phyloP scores from a whole-genome alignment of 2,113 vertebrate species.

The Maccullochella peelii region DNA sequence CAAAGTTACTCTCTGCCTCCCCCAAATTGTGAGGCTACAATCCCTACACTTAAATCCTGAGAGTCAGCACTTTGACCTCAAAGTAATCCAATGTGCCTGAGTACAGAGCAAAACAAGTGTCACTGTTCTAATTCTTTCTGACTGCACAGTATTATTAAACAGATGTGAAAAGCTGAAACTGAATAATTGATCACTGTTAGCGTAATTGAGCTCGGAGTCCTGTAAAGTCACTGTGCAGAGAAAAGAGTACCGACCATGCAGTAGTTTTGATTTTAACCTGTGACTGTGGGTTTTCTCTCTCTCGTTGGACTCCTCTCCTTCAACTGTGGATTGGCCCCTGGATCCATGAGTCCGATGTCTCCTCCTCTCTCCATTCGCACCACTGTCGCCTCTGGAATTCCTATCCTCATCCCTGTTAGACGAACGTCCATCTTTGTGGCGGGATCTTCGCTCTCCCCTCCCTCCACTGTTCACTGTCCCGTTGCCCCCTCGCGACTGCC shows the following conservation, averaged over 20 bases:
- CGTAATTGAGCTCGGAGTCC: not conserved
- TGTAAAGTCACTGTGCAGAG: not conserved
- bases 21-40: not conserved
- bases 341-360: constrained; percentile 84
- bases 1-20: no score
- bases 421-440: constrained; percentile 85
- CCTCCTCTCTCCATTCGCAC: constrained; percentile 84
- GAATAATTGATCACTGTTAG: not conserved
- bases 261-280: constrained; percentile 67
- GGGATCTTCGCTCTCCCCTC: constrained; percentile 83
- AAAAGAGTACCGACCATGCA: not conserved
- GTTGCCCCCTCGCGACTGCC: constrained; percentile 86
- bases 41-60: no score
- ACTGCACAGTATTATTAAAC: not conserved
- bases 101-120: not conserved
- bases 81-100: not conserved
- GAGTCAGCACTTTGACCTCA: not conserved
- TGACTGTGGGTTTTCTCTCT: constrained; percentile 79
- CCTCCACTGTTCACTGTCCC: constrained; percentile 74
- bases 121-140: not conserved
- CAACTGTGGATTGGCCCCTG: constrained; percentile 77
- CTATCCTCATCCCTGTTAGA: constrained; percentile 83
- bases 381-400: constrained; percentile 76
- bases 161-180: not conserved
- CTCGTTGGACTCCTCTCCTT: constrained; percentile 84